Conservation (phyloP, 2,888 invertebrate genomes). For the Bedellia somnulentella region DNA sequence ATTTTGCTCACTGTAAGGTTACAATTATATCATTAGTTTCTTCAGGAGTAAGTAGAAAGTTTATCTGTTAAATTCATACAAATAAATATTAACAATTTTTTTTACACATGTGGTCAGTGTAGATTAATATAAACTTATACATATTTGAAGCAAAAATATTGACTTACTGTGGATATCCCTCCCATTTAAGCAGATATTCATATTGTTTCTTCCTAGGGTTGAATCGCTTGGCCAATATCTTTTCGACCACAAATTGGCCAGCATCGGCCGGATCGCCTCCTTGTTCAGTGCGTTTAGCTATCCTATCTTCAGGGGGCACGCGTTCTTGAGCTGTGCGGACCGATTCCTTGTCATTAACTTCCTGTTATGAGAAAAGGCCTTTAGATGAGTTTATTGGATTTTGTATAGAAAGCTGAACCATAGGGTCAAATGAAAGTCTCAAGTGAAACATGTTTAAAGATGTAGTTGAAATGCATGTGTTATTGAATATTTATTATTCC, state of each 20-base stretch:
- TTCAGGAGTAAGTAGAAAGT: too few species aligned
- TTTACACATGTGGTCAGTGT: background rate
- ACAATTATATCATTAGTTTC: too few species aligned
- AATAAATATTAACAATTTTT: background rate
- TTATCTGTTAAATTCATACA: too few species aligned
- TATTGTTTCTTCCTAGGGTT: conserved; percentile 76
- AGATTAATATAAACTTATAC: background rate
- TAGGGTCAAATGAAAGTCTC: too few species aligned
- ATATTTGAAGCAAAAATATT: background rate
- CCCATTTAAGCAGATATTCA: conserved; percentile 87
- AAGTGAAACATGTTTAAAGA: too few species aligned
- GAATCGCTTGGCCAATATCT: conserved; percentile 81
- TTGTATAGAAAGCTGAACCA: too few species aligned
- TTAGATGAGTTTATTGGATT: too few species aligned
- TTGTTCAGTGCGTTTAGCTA: conserved; percentile 42
- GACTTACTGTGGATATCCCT: conserved; percentile 75
- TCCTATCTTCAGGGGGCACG: conserved; percentile 49
- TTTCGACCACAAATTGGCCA: conserved; percentile 77
- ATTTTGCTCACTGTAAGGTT: conserved; percentile 66
- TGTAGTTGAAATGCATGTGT: too few species aligned
- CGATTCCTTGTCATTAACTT: conserved; percentile 25
- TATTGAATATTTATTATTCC: too few species aligned
- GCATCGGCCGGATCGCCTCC: conserved; percentile 33
- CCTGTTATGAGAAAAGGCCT: conserved; percentile 1
- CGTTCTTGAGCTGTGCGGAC: conserved; percentile 49